Evolutionary conservation across 2,113 vertebrate genomes (phyloP), one percentile per base, ranked within the genome.

Genomic region (Passer domesticus): DNA sequence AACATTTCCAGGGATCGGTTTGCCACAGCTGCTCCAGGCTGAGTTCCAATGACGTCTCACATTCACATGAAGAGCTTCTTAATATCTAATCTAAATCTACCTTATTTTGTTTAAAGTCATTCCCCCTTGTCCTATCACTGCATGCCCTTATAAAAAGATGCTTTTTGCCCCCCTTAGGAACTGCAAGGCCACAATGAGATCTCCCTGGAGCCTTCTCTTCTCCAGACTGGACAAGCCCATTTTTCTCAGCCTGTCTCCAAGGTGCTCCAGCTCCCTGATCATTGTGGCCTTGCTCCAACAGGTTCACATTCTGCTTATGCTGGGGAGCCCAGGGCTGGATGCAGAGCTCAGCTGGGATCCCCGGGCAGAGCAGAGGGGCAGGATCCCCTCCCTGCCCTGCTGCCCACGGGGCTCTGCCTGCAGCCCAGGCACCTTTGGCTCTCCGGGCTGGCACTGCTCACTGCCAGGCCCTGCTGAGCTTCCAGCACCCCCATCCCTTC

Each of bases 291-390:
- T 15, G 7, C 74, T 79, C 47, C n/a, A 63, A 6, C 5, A 78
- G 28, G 6, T 15, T 52, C 53, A 23, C 3, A 1, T 46, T 33
- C 12, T 69, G 8, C 9, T 39, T 16, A 0, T 53, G 13, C 6
- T 60, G 53, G 25, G 16, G 6, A 7, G 4, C 27, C 11, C 46
- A 44, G 33, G 13, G 46, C 18, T 59, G 62, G 52, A 6, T 41
- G 37, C 37, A n/a, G 33, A 0, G 21, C 23, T 46, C 31, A 27
- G 50, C 11, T 31, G 53, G 53, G 53, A 55, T 31, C 18, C 8
- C 18, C 53, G 52, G 28, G 50, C 27, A 28, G 49, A 56, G 25
- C 28, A 59, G 24, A 60, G 66, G 55, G 46, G 19, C 35, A 76
- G 83, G 21, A 41, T 43, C 28, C 41, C 50, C 41, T 84, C 56